phyloP scores from a whole-genome alignment of 2,113 vertebrate genomes.

The Gambusia holbrooki region DNA sequence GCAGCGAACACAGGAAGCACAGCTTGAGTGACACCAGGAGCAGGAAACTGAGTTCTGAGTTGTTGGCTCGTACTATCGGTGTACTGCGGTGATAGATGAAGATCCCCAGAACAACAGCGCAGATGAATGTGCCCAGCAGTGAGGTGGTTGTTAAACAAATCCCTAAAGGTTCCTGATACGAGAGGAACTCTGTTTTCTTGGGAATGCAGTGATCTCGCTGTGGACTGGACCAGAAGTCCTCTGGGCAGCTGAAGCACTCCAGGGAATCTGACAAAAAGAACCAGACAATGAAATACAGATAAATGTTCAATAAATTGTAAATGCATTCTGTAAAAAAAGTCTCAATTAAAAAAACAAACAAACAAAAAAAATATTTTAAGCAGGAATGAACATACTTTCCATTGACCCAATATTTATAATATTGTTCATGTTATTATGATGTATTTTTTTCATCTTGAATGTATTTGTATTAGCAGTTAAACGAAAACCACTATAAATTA shows the following conservation, averaged over 20 bases:
- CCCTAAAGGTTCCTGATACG: constrained; percentile 70
- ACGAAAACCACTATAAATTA: not conserved
- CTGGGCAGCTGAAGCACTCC: constrained; percentile 70
- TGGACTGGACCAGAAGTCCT: constrained; percentile 73
- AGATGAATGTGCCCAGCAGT: constrained; percentile 37
- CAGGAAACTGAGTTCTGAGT: constrained; percentile 74
- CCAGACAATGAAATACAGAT: not conserved
- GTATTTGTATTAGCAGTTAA: too few relatives aligned
- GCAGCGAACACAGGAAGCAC: constrained; percentile 74
- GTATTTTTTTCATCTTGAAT: not conserved
- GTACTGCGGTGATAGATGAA: constrained; percentile 67
- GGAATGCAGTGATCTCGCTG: constrained; percentile 63
- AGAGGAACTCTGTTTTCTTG: constrained; percentile 73
- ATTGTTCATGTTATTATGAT: not conserved
- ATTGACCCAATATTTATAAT: not conserved
- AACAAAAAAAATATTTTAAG: not conserved
- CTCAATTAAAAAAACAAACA: not conserved
- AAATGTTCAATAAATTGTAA: not conserved
- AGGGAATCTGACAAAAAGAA: constrained; percentile 49
- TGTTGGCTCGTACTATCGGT: constrained; percentile 76
- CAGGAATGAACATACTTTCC: not conserved
- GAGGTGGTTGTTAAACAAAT: constrained; percentile 58
- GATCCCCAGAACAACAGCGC: constrained; percentile 50
- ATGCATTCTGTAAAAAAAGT: not conserved
- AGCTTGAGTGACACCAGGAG: constrained; percentile 44